Base-by-base conservation (phyloP, 1,140 invertebrate genomes). In the Sminthurinus signatus region DNA sequence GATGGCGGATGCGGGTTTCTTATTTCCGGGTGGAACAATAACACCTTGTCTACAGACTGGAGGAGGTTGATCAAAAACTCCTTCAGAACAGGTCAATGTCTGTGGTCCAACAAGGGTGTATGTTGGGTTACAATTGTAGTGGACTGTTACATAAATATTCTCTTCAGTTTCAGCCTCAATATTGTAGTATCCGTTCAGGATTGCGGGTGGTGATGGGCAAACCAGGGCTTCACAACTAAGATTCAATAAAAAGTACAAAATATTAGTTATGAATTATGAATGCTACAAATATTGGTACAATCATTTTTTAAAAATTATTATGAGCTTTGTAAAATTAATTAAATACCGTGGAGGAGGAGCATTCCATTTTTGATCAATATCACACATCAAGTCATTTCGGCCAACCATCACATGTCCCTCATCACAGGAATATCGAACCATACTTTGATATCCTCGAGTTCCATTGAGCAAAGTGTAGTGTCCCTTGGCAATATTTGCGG, bases 321-420 rank as follows among this genome's bases (percentile, higher is more conserved):
- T n/a, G n/a, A n/a, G n/a, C n/a, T n/a, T n/a, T n/a, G n/a, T n/a
- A n/a, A n/a, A 5, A 36, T 5, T 36, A 15, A 36, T 36, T 36
- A 36, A 8, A 8, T 36, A 36, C 32, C 86, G 79, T 4, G 92
- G 91, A 61, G 92, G 92, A 28, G 91, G 91, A 54, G 91, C 92
- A 74, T 95, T 93, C 92, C 92, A 96, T 59, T 89, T 81, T 73
- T 91, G 89, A 73, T 95, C 91, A 71, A 93, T 87, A 76, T 95
- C 92, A 74, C 92, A 96, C 4, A 88, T 87, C 1, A 96, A 78
- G 67, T 88, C 81, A 0, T 87, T 85, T 29, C 91, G 81, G 67
- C 85, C 85, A 32, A 88, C 84, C 82, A 94, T 87, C 75, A 89
- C 86, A 76, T 86, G 91, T 3, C 91, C 91, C 67, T 87, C 83